phyloP scores from a whole-genome alignment of 2,888 invertebrate species.

The Chromoteleia sp. region DNA sequence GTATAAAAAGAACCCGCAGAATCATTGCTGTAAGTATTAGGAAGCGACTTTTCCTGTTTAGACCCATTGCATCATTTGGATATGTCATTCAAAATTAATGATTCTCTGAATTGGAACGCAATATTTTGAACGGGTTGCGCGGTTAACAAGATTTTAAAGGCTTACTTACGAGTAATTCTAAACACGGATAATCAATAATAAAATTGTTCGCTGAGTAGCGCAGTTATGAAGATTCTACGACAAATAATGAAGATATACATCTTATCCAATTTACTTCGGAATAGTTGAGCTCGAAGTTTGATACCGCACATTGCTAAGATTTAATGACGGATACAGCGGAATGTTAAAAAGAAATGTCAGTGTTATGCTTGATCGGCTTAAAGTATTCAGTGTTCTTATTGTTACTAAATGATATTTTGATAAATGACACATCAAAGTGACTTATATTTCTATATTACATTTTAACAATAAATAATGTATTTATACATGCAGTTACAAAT shows the following conservation, averaged over 20 bases:
- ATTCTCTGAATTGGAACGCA: neutral
- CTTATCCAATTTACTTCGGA: too few species aligned
- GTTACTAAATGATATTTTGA: conserved; percentile 29
- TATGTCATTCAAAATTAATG: conserved; percentile 20
- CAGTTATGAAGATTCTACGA: too few species aligned
- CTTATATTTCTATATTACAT: conserved; percentile 19
- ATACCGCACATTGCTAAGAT: neutral
- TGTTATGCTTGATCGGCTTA: conserved; percentile 45
- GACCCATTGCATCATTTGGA: conserved; percentile 11
- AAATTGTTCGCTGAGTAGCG: too few species aligned
- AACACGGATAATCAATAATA: too few species aligned
- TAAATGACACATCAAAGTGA: conserved; percentile 11
- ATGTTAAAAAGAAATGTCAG: conserved; percentile 52
- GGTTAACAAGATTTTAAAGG: too few species aligned
- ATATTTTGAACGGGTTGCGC: too few species aligned
- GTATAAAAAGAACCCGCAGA: conserved; percentile 25
- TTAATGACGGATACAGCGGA: conserved; percentile 28
- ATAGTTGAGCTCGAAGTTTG: too few species aligned
- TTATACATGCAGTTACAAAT: too few species aligned
- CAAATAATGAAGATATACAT: too few species aligned
- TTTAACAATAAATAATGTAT: too few species aligned
- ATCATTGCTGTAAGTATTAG: conserved; percentile 36
- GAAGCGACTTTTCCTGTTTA: conserved; percentile 35
- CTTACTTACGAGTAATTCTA: too few species aligned
- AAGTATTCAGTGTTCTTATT: conserved; percentile 21